Evolutionary conservation across 2,113 vertebrate genomes (phyloP).

Genomic region (Sinocyclocheilus maitianheensis): DNA sequence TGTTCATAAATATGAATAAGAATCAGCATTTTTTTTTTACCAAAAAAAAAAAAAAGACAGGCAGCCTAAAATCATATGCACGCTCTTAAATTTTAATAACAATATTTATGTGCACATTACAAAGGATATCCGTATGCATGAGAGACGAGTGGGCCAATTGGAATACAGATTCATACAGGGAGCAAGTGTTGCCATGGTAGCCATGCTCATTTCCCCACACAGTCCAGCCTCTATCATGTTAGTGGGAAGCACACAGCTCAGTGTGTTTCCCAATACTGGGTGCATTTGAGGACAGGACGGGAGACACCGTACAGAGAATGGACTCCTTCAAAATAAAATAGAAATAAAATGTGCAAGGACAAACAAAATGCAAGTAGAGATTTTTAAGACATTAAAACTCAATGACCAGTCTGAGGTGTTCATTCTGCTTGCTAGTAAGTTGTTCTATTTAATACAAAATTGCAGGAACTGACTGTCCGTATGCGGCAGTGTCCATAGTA

Average conservation of each 20-base stretch:
- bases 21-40: neutral
- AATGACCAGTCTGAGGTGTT: neutral
- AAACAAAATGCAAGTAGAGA: neutral
- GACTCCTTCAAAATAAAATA: constrained; percentile 58
- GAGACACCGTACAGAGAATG: constrained; percentile 53
- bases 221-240: constrained; percentile 69
- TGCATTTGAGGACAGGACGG: constrained; percentile 76
- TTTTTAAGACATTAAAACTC: neutral
- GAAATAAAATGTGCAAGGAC: neutral
- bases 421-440: neutral
- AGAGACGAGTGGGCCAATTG: constrained; percentile 70
- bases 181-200: constrained; percentile 72
- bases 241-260: constrained; percentile 74
- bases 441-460: neutral
- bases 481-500: constrained; percentile 36
- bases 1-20: neutral
- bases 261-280: constrained; percentile 69
- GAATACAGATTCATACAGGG: constrained; percentile 77
- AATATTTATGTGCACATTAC: neutral
- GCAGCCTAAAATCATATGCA: neutral
- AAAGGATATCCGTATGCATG: constrained; percentile 83
- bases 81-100: neutral
- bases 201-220: constrained; percentile 73
- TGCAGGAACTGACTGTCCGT: constrained; percentile 26
- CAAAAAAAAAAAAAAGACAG: no score